A percentile compares a stretch with the other conserved stretches of the same genome.
These are phyloP conservation scores for Eriocheir sinensis DNA, from an alignment of 1,140 invertebrate genomes.

Conservation along the genomic window DNA sequence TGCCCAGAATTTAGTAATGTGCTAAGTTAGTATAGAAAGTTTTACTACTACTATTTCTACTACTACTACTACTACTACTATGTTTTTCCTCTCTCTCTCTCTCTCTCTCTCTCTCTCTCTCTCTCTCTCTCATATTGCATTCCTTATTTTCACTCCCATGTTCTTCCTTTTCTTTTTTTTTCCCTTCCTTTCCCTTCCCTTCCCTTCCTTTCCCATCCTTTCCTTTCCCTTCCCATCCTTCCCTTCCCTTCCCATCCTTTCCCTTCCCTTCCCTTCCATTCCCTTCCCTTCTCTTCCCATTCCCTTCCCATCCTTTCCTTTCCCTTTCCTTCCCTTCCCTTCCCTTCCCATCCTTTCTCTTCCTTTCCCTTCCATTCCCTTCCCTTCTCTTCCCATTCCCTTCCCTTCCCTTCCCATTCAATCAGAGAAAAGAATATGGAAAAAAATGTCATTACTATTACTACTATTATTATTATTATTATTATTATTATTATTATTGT, in stretches of 20 bases:
- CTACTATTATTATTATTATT: no score
- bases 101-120: not conserved
- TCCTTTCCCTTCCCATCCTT: no score
- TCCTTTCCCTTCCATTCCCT: not conserved
- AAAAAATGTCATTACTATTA: no score
- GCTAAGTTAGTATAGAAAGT: not conserved
- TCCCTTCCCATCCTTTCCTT: not conserved
- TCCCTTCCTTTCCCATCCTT: not conserved
- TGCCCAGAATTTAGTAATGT: no score
- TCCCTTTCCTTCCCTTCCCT: not conserved
- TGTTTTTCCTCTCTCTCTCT: not conserved
- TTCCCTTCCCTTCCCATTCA: not conserved
- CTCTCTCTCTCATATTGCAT: not conserved
- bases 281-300: not conserved
- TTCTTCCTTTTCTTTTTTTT: no score
- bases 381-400: slow-evolving; percentile 10
- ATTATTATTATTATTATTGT: no score
- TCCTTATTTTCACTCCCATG: no score
- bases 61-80: no score
- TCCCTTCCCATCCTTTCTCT: no score
- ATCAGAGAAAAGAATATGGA: no score
- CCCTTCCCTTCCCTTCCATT: not conserved
- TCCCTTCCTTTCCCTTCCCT: not conserved
- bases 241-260: no score
- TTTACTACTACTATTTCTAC: no score